Percentiles rank a stretch among this genome's conserved stretches.
Evolutionary conservation across 2,888 invertebrate genomes (phyloP).

Genomic region (Cephus sareptanus): DNA sequence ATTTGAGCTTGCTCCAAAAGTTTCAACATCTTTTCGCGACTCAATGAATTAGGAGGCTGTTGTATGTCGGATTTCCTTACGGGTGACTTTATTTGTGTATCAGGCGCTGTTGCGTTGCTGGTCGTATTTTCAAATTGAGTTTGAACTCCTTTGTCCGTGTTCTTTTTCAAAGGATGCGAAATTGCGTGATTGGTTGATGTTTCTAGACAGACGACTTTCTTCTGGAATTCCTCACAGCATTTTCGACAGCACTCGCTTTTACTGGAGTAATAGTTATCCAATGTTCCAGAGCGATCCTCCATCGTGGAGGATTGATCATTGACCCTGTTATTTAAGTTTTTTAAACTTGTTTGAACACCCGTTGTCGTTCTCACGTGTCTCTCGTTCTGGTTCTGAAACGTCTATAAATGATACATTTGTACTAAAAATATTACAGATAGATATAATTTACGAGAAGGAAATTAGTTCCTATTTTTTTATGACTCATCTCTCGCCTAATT

Average conservation of each 20-base stretch:
- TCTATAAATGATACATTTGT: background rate
- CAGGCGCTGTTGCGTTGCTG: background rate
- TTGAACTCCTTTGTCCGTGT: background rate
- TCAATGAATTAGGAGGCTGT: conserved; percentile 26
- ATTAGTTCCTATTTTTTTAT: background rate
- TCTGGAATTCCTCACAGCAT: background rate
- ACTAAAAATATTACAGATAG: background rate
- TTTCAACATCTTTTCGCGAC: conserved; percentile 56
- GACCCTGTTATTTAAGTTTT: background rate
- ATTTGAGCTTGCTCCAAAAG: conserved; percentile 61
- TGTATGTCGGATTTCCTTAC: background rate
- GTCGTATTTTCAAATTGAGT: background rate
- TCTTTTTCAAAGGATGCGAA: background rate
- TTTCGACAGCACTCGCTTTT: background rate
- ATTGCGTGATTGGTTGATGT: background rate
- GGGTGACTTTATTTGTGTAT: background rate
- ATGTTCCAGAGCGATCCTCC: background rate
- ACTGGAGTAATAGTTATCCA: background rate
- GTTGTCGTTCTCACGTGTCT: background rate
- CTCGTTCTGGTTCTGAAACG: background rate
- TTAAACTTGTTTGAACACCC: background rate
- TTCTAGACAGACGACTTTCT: background rate
- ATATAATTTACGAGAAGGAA: background rate
- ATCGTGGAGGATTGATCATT: background rate
- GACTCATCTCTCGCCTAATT: background rate